phyloP scores from a whole-genome alignment of 2,113 vertebrate genomes.

The Chlamydotis undulata region DNA sequence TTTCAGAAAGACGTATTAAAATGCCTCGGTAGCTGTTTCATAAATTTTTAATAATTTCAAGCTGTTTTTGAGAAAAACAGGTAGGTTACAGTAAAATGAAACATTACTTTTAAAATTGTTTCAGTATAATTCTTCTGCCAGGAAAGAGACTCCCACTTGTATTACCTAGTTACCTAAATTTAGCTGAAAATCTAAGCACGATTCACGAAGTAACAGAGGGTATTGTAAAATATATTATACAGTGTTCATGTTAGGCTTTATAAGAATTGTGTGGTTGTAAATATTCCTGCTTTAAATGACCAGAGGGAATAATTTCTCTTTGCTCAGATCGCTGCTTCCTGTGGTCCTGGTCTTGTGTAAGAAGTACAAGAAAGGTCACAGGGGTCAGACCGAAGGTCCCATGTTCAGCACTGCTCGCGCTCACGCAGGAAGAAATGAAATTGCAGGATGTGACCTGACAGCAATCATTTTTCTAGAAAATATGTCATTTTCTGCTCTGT shows the following conservation, averaged over 20 bases:
- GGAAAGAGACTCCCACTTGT: not conserved
- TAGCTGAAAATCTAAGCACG: not conserved
- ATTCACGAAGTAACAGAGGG: fast-evolving
- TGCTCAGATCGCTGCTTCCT: not conserved
- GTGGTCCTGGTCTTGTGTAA: not conserved
- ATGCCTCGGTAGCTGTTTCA: not conserved
- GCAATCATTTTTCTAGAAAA: not conserved
- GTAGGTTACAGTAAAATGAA: not conserved
- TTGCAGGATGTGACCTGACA: not conserved
- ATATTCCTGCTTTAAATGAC: not conserved
- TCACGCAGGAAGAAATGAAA: not conserved
- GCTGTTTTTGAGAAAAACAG: not conserved
- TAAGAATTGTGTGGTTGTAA: not conserved
- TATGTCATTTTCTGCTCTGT: not conserved
- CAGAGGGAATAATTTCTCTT: not conserved
- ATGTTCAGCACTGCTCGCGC: not conserved
- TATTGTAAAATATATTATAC: not conserved
- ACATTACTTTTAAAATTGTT: not conserved
- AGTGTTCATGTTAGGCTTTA: too few species aligned
- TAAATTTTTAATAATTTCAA: not conserved
- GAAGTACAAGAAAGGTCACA: fast-evolving
- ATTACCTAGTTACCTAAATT: not conserved
- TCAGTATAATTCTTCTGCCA: not conserved
- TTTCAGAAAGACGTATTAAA: not conserved
- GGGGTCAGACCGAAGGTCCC: too few species aligned